phyloP scores from a whole-genome alignment of 2,888 invertebrate genomes.

The Drosophila nigritarsus region DNA sequence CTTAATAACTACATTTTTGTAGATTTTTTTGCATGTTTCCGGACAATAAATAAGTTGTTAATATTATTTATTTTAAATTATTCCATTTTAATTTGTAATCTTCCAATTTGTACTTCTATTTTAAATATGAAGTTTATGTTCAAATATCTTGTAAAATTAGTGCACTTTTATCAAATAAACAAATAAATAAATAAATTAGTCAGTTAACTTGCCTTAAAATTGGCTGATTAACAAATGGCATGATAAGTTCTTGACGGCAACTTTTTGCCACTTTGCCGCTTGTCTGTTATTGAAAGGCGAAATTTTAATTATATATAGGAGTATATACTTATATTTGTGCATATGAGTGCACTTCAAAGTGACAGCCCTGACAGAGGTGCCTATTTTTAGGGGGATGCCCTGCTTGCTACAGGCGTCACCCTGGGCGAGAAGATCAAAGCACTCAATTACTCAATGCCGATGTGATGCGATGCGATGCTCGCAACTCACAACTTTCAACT shows the following conservation, averaged over 20 bases:
- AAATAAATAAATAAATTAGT: background rate
- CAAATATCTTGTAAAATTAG: background rate
- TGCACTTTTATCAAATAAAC: background rate
- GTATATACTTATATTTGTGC: background rate
- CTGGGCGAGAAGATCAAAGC: conserved; percentile 70
- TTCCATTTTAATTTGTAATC: background rate
- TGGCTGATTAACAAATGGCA: conserved; percentile 1
- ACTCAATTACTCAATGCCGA: conserved; percentile 76
- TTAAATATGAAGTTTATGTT: background rate
- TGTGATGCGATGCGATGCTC: conserved; percentile 20
- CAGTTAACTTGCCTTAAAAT: background rate
- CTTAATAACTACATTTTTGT: background rate
- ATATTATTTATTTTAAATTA: background rate
- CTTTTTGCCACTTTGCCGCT: conserved; percentile 1
- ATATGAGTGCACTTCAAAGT: conserved; percentile 60
- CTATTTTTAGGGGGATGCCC: conserved; percentile 58
- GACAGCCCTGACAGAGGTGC: conserved; percentile 22
- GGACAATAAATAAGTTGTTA: background rate
- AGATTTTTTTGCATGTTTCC: background rate
- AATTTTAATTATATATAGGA: conserved; percentile 51
- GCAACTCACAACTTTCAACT: conserved; percentile 20
- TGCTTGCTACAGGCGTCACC: conserved; percentile 49
- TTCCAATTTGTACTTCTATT: background rate
- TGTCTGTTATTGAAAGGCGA: conserved; percentile 41
- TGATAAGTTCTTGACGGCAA: background rate